A percentile compares a stretch with the other conserved stretches of the same genome.
These are phyloP conservation scores for Drosophila leontia DNA, from an alignment of 1,140 invertebrate genomes.

Conservation along the genomic window DNA sequence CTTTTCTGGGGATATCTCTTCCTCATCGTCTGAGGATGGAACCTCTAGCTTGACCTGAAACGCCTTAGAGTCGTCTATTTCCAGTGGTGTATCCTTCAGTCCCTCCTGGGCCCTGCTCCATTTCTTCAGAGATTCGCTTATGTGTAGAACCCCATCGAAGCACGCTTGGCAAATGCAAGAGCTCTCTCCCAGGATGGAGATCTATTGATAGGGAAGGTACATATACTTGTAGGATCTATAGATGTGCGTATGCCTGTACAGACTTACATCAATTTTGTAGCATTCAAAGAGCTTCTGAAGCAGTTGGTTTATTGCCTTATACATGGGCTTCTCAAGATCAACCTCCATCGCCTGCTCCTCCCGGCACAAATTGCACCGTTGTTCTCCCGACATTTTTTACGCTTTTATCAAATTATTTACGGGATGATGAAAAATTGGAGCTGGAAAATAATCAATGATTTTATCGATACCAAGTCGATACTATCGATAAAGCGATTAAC, in stretches of 20 bases:
- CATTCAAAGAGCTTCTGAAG: constrained; percentile 26
- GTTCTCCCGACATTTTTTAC: not conserved
- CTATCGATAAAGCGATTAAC: constrained; percentile 9
- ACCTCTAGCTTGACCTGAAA: constrained; percentile 13
- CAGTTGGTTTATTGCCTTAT: constrained; percentile 19
- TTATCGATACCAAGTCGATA: constrained; percentile 6
- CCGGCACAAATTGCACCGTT: constrained; percentile 27
- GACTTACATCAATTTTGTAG: constrained; percentile 45
- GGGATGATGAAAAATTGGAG: not conserved
- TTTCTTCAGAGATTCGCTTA: constrained; percentile 11
- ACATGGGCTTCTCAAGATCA: constrained; percentile 11
- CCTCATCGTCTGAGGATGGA: constrained; percentile 9
- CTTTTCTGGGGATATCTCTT: not conserved
- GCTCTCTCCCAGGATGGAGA: constrained; percentile 1
- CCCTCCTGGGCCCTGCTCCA: constrained; percentile 11
- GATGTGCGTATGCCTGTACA: not conserved
- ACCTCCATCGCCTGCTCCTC: not conserved
- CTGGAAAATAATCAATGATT: constrained; percentile 23
- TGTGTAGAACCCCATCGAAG: not conserved
- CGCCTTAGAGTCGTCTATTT: constrained; percentile 30
- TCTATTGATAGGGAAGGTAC: not conserved
- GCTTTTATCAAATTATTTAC: not conserved
- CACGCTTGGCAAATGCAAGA: constrained; percentile 16
- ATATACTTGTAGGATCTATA: not conserved
- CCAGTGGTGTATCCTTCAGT: constrained; percentile 6